phyloP scores from a whole-genome alignment of 92 coral and sea anemone genomes.

The Porites divaricata region DNA sequence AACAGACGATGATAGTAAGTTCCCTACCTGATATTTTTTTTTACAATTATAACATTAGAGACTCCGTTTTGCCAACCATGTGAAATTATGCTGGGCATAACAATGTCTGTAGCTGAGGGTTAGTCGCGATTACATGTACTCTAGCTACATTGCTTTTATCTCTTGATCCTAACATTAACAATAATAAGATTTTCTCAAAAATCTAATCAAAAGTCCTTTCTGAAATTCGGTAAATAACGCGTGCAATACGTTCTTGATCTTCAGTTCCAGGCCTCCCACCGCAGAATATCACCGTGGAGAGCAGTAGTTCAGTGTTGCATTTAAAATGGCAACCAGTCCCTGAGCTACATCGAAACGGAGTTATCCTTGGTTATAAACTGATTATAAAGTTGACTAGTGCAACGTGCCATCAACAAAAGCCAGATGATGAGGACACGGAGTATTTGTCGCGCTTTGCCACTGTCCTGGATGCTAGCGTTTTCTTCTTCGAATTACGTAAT shows the following conservation, averaged over 20 bases:
- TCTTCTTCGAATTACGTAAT: constrained; percentile 15
- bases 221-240: neutral
- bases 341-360: constrained; percentile 12
- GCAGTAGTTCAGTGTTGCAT: neutral
- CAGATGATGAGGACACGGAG: neutral
- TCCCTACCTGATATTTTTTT: neutral
- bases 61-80: too few species aligned
- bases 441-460: constrained; percentile 20
- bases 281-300: constrained; percentile 18
- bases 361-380: constrained; percentile 50
- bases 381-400: constrained; percentile 42
- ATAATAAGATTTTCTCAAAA: neutral
- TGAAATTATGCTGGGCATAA: too few species aligned
- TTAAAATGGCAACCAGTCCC: constrained; percentile 42
- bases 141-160: too few species aligned
- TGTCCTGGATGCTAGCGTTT: constrained; percentile 1
- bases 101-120: too few species aligned
- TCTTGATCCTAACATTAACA: neutral
- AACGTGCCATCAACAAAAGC: neutral
- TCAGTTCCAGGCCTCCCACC: constrained; percentile 42
- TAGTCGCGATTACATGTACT: too few species aligned
- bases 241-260: neutral
- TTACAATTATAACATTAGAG: too few species aligned
- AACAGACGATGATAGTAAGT: constrained; percentile 32
- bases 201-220: too few species aligned